phyloP scores from a whole-genome alignment of 2,888 invertebrate species.

The Anagyrus pseudococci region DNA sequence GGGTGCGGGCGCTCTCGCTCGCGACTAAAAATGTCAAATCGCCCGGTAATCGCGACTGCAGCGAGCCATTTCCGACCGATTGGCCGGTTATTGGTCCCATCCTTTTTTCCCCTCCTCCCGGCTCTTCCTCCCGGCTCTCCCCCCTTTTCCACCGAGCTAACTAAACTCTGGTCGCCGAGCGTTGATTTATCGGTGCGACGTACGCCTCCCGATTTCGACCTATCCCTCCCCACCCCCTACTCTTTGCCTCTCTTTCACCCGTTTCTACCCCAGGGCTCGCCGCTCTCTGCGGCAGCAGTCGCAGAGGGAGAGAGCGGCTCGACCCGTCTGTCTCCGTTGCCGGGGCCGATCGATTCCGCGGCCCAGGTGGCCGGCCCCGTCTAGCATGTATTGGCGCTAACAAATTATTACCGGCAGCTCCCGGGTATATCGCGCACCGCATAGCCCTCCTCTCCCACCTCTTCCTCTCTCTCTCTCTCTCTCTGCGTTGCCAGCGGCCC shows the following conservation, averaged over 20 bases:
- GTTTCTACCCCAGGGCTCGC: too few species aligned
- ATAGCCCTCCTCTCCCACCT: background rate
- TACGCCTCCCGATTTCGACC: background rate
- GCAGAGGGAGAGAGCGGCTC: too few species aligned
- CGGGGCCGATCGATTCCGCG: background rate
- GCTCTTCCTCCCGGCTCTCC: too few species aligned
- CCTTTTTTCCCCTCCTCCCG: too few species aligned
- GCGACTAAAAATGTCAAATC: background rate
- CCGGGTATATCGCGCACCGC: slow-evolving; percentile 5
- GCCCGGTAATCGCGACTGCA: slow-evolving; percentile 12
- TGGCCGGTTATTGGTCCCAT: slow-evolving; percentile 12
- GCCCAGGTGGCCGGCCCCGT: background rate
- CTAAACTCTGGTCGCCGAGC: slow-evolving; percentile 7
- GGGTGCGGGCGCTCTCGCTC: too few species aligned
- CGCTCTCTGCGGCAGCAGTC: too few species aligned
- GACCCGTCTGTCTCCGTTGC: background rate
- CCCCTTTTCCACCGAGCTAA: background rate
- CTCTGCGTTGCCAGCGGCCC: background rate
- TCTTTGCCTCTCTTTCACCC: too few species aligned
- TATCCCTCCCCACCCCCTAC: background rate
- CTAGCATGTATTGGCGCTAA: slow-evolving; percentile 6
- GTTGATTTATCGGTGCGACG: slow-evolving; percentile 13
- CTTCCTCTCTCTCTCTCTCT: too few species aligned
- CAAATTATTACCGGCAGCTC: slow-evolving; percentile 21
- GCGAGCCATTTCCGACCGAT: slow-evolving; percentile 15